A percentile compares a stretch with the other conserved stretches of the same genome.
These are phyloP conservation scores for Craseonycteris thonglongyai DNA, from an alignment of 2,113 vertebrate genomes.

Conservation along the genomic window DNA sequence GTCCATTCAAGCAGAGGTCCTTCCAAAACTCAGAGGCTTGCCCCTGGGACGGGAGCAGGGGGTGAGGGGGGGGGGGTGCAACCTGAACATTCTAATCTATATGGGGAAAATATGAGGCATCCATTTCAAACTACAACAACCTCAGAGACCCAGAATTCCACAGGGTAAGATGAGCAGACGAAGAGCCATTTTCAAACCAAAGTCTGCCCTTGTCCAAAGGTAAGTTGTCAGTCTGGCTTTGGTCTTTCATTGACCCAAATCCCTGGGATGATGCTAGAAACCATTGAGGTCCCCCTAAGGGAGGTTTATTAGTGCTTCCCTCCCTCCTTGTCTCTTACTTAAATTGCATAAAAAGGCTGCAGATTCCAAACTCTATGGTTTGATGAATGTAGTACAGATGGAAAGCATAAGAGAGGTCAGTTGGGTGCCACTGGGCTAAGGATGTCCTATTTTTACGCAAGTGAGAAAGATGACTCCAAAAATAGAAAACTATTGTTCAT, in stretches of 20 bases:
- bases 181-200: constrained; percentile 4
- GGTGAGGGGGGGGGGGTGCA: neutral
- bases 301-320: constrained; percentile 8
- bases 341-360: constrained; percentile 20
- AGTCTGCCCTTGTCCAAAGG: neutral
- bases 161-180: neutral
- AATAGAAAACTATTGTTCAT: constrained; percentile 26
- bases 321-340: constrained; percentile 5
- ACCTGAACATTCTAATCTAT: neutral
- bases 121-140: neutral
- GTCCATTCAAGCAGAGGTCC: neutral
- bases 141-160: constrained; percentile 4
- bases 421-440: neutral
- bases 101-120: neutral
- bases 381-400: constrained; percentile 57
- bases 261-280: neutral
- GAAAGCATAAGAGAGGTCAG: constrained; percentile 53
- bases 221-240: neutral
- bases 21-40: neutral
- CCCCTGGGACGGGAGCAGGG: neutral
- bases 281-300: neutral
- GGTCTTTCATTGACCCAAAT: constrained; percentile 47
- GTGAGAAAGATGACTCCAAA: constrained; percentile 36
- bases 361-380: neutral
- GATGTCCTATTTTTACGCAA: constrained; percentile 33